phyloP scores from a whole-genome alignment of 1,140 invertebrate species.

The Drosophila neocordata region DNA sequence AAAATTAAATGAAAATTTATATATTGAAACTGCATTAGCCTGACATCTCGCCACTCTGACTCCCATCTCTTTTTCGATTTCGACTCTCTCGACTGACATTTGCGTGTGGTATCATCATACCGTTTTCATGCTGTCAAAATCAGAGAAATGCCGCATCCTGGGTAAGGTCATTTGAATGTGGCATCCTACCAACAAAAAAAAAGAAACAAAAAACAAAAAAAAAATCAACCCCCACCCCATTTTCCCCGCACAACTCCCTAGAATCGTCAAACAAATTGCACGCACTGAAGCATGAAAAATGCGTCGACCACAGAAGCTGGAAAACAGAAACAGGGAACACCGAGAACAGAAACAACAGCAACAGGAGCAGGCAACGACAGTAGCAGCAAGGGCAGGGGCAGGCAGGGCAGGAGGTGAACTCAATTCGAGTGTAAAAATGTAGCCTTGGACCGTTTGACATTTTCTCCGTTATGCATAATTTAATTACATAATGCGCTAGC shows the following conservation, averaged over 20 bases:
- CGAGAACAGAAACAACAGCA: constrained; percentile 3
- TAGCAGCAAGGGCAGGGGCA: not conserved
- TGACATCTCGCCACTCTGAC: not conserved
- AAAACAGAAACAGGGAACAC: constrained; percentile 8
- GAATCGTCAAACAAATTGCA: constrained; percentile 55
- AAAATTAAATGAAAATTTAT: constrained; percentile 65
- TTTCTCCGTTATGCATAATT: constrained; percentile 70
- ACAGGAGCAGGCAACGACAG: not conserved
- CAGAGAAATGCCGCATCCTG: constrained; percentile 57
- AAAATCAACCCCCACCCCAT: constrained; percentile 24
- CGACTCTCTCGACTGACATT: not conserved
- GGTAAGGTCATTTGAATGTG: constrained; percentile 76
- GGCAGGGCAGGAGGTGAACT: constrained; percentile 38
- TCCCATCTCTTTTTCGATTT: not conserved
- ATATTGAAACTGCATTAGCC: constrained; percentile 77
- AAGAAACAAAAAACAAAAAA: not conserved
- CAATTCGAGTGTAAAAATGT: constrained; percentile 78
- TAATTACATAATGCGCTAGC: constrained; percentile 61
- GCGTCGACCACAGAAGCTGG: constrained; percentile 49
- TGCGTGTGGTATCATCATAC: constrained; percentile 16
- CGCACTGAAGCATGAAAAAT: constrained; percentile 75
- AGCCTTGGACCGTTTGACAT: constrained; percentile 69
- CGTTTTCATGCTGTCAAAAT: constrained; percentile 56
- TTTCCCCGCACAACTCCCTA: constrained; percentile 15
- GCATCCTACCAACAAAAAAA: not conserved